Base-by-base conservation (phyloP, 2,113 vertebrate species). In the Sardina pilchardus region DNA sequence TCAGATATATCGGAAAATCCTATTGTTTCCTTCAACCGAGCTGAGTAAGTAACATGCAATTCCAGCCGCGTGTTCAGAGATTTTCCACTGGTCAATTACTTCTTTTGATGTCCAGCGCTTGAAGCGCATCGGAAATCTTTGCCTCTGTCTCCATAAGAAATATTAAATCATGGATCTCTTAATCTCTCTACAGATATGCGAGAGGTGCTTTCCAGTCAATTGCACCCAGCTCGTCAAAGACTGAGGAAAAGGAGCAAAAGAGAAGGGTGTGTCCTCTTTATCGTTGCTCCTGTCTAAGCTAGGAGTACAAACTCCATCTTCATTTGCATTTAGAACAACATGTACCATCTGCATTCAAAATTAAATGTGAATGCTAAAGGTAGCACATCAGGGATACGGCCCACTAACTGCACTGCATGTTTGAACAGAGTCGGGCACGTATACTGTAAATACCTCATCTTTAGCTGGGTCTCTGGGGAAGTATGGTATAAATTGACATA, bases 81-180 rank as follows among this genome's bases (percentile, higher is more conserved):
- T 78, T 36, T 78, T 78, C 71, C 71, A 78, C 10, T 17, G 71
- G 71, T 78, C 71, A 34, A 78, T 78, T 78, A 78, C 71, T 5
- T 16, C 71, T 30, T 78, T 78, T 36, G 30, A 78, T 36, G 34
- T 78, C 26, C 19, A 19, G 14, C 17, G 71, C 34, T 14, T 78
- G 71, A 78, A 78, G 4, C 5, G 30, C 26, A 34, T 34, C 16
- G 71, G 71, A 78, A 78, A 78, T 78, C 71, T 78, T 78, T 78
- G 71, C 71, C 12, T 34, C 30, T 36, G 30, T 78, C 71, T 36
- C 71, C 34, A 78, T 78, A 34, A 78, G 71, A 17, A 78, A 78
- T 78, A 78, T 78, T 12, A 34, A 8, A 78, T 16, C 67, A 75
- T 75, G 26, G 67, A 75, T 75, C 67, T 30, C 12, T 26, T 34